Conservation (phyloP, 2,888 invertebrate species). For the Horisme vitalbata region DNA sequence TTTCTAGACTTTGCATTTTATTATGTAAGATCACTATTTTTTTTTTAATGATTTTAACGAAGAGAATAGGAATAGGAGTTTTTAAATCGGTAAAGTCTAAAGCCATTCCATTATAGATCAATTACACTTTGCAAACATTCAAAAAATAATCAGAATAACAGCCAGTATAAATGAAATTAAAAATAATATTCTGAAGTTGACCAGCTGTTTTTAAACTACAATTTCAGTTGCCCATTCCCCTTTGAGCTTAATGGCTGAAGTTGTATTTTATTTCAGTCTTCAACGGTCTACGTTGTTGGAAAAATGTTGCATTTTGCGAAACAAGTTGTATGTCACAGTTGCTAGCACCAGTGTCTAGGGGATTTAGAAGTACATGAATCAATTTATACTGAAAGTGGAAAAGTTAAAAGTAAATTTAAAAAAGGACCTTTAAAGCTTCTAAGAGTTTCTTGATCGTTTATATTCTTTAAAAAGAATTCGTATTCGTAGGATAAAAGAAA, state of each 20-base stretch:
- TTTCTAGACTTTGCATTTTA: too few relatives aligned
- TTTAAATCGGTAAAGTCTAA: too few relatives aligned
- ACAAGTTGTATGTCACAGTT: slow-evolving; percentile 19
- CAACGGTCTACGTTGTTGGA: slow-evolving; percentile 42
- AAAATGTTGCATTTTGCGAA: slow-evolving; percentile 48
- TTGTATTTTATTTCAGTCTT: slow-evolving; percentile 64
- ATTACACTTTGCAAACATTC: too few relatives aligned
- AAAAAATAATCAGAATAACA: background rate
- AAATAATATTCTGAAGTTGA: background rate
- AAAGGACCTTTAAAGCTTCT: too few relatives aligned
- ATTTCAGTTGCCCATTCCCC: slow-evolving; percentile 31
- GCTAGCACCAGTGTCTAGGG: slow-evolving; percentile 16
- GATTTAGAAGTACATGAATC: slow-evolving; percentile 13
- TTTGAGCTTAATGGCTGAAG: slow-evolving; percentile 44
- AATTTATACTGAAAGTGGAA: slow-evolving; percentile 16
- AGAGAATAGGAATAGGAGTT: too few relatives aligned
- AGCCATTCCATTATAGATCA: too few relatives aligned
- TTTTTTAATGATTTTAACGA: too few relatives aligned
- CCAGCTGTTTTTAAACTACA: slow-evolving; percentile 14
- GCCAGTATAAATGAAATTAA: background rate
- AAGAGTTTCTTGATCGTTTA: too few relatives aligned
- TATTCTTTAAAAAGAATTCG: too few relatives aligned
- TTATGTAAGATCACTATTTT: too few relatives aligned
- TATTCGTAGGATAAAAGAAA: too few relatives aligned
- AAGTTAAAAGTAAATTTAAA: slow-evolving; percentile 6